Evolutionary conservation across 2,113 vertebrate genomes (phyloP), one percentile per base, ranked within the genome.

Genomic region (Corapipo altera): DNA sequence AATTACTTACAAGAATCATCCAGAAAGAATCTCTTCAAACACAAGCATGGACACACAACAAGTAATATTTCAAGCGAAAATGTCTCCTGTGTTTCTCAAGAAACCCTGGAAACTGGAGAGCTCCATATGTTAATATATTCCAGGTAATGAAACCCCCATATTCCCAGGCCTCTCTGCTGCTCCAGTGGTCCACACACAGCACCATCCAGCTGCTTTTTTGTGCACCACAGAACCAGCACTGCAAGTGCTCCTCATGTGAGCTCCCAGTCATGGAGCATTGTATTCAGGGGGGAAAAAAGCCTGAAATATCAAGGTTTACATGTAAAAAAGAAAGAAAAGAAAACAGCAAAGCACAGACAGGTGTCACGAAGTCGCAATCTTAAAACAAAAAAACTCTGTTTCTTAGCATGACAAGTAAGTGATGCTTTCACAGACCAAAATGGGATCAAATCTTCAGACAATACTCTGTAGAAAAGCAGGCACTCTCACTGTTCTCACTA

Each of bases 401-500:
- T 93, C 71, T 84, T 85, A 49, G 24, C 71, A 70, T 76, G 52
- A 39, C 37, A 82, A 39, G 61, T 41, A 37, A 89, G 39, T 24
- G 33, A 94, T 64, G 55, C 55, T 85, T 93, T 75, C 66, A 77
- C 35, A 81, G 30, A 70, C 59, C 1, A 14, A 93, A 88, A 86
- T 46, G 35, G 78, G 86, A 93, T 96, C 88, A 82, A 91, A 85
- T 79, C 91, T 83, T 95, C 88, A 95, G 88, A 90, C 87, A 97
- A 85, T 57, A 64, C 44, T 35, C 33, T 26, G 73, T 5, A 86
- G 55, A 86, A 93, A 95, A 96, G 35, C 64, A 83, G 91, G 84
- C 90, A 80, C 66, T 89, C 88, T 94, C 86, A 48, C 92, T 24
- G 46, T 80, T 97, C 97, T 96, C 94, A 97, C 96, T 97, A 97